Evolutionary conservation across 2,113 vertebrate species (phyloP).

Genomic region (Phrynocephalus versicolor): DNA sequence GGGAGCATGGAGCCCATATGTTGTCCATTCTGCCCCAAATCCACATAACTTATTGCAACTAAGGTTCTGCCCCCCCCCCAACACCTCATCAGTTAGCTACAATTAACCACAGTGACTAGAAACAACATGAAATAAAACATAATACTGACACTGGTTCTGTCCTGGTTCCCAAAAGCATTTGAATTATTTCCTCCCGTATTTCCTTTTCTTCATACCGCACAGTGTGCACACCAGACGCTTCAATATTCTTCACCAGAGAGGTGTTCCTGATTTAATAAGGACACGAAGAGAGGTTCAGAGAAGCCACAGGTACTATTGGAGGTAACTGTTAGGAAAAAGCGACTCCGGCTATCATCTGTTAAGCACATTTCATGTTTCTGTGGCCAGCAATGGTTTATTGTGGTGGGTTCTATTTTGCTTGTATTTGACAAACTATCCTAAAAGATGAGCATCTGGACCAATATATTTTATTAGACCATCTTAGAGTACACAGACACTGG

Average conservation of each 20-base stretch:
- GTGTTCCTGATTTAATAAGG: constrained; percentile 68
- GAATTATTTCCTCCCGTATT: constrained; percentile 71
- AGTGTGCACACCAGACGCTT: constrained; percentile 72
- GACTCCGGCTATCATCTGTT: background rate
- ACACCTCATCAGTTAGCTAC: too few relatives aligned
- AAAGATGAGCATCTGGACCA: background rate
- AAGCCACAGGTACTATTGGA: background rate
- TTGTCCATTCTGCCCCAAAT: too few relatives aligned
- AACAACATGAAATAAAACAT: background rate
- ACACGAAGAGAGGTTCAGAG: background rate
- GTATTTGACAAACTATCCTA: background rate
- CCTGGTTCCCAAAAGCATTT: constrained; percentile 71
- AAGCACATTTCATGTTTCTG: background rate
- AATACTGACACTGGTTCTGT: constrained; percentile 73
- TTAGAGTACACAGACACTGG: background rate
- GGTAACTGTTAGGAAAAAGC: background rate
- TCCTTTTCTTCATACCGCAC: constrained; percentile 68
- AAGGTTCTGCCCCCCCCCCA: too few relatives aligned
- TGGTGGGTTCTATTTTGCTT: background rate
- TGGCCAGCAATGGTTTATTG: background rate
- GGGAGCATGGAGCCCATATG: too few relatives aligned
- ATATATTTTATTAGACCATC: background rate
- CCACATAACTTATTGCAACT: too few relatives aligned
- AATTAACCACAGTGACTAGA: background rate
- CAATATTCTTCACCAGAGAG: constrained; percentile 75